Evolutionary conservation across 2,888 invertebrate genomes (phyloP).

Genomic region (Tetragonisca angustula): DNA sequence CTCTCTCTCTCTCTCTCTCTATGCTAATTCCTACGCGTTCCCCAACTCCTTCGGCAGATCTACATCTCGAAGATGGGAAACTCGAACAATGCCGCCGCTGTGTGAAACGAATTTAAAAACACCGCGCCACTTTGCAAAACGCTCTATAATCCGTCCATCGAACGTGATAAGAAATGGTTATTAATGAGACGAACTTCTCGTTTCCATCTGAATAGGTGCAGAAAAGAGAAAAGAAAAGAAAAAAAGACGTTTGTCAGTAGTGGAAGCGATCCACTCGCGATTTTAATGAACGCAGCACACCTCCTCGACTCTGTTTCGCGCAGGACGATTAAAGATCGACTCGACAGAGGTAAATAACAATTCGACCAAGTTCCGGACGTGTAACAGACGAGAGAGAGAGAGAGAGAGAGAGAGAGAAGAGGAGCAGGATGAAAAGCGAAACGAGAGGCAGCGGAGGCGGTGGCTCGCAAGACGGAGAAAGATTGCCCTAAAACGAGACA

Average conservation of each 20-base stretch:
- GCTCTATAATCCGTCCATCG: not conserved
- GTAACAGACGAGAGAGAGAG: not conserved
- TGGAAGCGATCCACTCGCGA: no score
- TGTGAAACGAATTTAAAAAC: not conserved
- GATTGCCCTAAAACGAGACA: conserved; percentile 80
- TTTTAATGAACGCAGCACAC: not conserved
- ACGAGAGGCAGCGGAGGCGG: conserved; percentile 24
- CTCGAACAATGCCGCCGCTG: not conserved
- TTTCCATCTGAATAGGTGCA: not conserved
- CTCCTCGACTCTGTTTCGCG: not conserved
- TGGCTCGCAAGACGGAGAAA: conserved; percentile 68
- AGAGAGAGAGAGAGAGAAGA: not conserved
- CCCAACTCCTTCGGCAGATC: conserved; percentile 19
- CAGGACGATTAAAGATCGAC: not conserved
- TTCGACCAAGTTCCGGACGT: conserved; percentile 12
- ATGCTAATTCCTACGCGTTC: conserved; percentile 57
- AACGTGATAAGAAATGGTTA: not conserved
- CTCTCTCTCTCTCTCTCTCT: conserved; percentile 13
- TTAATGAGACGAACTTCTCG: not conserved
- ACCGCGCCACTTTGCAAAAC: not conserved
- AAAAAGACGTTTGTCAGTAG: no score
- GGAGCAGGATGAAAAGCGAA: not conserved
- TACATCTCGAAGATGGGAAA: not conserved
- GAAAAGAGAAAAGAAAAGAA: not conserved
- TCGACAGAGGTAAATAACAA: conserved; percentile 18